Evolutionary conservation across 2,888 invertebrate genomes (phyloP), one percentile per base, ranked within the genome.

Genomic region (Mythimna albipuncta): DNA sequence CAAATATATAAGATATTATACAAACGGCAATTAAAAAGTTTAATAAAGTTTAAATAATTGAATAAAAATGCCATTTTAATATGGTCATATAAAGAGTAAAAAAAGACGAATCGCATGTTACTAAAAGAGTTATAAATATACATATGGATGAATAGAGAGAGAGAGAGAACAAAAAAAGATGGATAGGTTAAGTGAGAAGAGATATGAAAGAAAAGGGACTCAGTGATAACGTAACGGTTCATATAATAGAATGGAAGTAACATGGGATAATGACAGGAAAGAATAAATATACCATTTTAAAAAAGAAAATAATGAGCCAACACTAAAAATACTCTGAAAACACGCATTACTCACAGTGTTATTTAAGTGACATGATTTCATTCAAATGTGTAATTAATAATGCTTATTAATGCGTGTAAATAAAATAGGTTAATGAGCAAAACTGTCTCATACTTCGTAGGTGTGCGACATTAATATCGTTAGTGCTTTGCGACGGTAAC

Each of bases 391-490:
- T 70, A 57, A 72, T 73, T 59, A 79, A 83, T 83, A 47, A 74
- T 70, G 72, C 65, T 77, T 54, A 82, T 72, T 72, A 77, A 61
- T 81, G 59, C 55, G 41, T 64, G 50, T 62, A 82, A 79, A 82
- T 77, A 72, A 81, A 73, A 78, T 41, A 66, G 69, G 80, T 54
- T 80, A 80, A 78, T 80, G 66, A 82, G 73, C 54, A 13, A n/a
- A 68, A 77, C 64, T 69, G 55, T 78, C 65, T 64, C 68, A 35
- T 52, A 35, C 26, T 52, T 35, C 64, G 79, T 65, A 69, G 63
- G 78, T 78, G 64, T 72, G 47, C 44, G 55, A 64, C 64, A 78
- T 69, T 62, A 69, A 69, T 69, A 55, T 75, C 44, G 16, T 63
- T 41, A 73, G 66, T 80, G 75, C 47, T 55, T 50, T 58, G 41